phyloP scores from a whole-genome alignment of 2,113 vertebrate genomes.

The Entelurus aequoreus region DNA sequence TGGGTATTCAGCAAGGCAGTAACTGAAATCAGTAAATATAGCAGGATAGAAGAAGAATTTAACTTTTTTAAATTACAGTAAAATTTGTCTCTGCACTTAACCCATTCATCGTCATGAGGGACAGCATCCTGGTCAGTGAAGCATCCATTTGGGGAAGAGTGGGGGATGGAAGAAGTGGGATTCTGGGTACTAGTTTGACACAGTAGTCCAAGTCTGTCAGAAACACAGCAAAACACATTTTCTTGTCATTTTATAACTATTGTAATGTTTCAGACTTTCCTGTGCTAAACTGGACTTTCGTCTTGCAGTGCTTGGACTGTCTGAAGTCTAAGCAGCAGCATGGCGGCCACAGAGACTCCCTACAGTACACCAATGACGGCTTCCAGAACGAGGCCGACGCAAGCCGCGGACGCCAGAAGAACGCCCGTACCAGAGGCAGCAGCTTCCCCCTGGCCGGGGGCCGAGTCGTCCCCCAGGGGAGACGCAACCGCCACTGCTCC shows the following conservation, averaged over 20 bases:
- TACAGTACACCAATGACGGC: conserved; percentile 69
- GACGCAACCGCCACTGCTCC: conserved; percentile 58
- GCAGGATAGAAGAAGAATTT: too few species aligned
- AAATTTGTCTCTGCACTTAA: too few species aligned
- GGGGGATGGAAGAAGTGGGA: too few species aligned
- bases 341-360: conserved; percentile 57
- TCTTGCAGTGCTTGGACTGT: conserved; percentile 65
- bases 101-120: too few species aligned
- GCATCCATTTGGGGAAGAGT: too few species aligned
- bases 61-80: too few species aligned
- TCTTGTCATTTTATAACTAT: not conserved
- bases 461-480: conserved; percentile 53
- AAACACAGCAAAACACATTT: too few species aligned
- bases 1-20: too few species aligned
- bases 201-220: too few species aligned
- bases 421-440: conserved; percentile 38
- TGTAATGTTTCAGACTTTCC: conserved; percentile 11
- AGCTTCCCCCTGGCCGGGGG: conserved; percentile 45
- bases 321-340: conserved; percentile 41
- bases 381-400: conserved; percentile 63
- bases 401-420: conserved; percentile 49
- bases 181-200: too few species aligned
- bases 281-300: conserved; percentile 17
- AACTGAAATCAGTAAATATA: too few species aligned
- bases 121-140: too few species aligned